Evolutionary conservation across 2,797 vertebrate species (phyloP).

Genomic region (Acipenser ruthenus): DNA sequence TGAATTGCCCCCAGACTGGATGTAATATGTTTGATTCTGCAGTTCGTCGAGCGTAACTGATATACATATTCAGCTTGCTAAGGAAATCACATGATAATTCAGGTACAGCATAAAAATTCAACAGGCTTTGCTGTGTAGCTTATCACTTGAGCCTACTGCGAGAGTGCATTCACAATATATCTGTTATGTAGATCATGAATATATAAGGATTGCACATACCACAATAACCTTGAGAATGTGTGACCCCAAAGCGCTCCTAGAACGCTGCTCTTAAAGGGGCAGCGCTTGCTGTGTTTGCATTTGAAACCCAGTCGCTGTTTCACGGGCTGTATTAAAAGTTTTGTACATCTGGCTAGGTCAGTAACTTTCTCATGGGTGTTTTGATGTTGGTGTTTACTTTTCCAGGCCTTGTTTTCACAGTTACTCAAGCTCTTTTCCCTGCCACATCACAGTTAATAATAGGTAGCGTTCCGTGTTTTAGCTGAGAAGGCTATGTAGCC

Average conservation of each 20-base stretch:
- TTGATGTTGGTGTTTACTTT: no score
- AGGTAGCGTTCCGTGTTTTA: not conserved
- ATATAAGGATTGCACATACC: conserved; percentile 45
- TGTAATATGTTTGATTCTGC: conserved; percentile 47
- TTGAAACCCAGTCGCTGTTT: no score
- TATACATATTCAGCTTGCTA: conserved; percentile 62
- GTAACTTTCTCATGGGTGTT: no score
- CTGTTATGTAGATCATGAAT: conserved; percentile 49
- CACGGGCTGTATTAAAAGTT: no score
- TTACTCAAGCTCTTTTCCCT: no score
- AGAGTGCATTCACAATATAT: conserved; percentile 36
- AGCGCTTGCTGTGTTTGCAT: not conserved
- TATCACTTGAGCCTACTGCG: conserved; percentile 58
- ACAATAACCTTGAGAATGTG: conserved; percentile 59
- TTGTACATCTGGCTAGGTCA: conserved; percentile 18
- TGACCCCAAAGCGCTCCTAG: conserved; percentile 23
- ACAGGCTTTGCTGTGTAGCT: conserved; percentile 50
- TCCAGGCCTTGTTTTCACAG: no score
- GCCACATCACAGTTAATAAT: not conserved
- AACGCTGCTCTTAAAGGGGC: not conserved
- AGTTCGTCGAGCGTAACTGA: conserved; percentile 55
- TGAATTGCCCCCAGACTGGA: conserved; percentile 47
- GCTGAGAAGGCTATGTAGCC: no score
- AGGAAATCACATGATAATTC: conserved; percentile 74
- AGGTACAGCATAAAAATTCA: conserved; percentile 41